Evolutionary conservation across 1,140 invertebrate species (phyloP).

Genomic region (Triops cancriformis): DNA sequence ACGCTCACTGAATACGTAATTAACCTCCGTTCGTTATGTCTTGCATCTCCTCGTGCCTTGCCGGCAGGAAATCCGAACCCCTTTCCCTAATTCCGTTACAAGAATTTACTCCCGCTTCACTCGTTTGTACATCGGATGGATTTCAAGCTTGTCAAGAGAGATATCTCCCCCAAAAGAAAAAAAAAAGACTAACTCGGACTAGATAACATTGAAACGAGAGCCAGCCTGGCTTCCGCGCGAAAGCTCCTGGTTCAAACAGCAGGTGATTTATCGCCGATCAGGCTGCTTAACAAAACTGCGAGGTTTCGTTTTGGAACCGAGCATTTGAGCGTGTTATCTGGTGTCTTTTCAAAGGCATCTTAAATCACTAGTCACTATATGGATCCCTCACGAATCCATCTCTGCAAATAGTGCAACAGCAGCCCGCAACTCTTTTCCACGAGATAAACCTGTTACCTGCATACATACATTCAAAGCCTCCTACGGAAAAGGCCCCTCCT

Average conservation of each 20-base stretch:
- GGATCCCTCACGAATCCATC: conserved; percentile 4
- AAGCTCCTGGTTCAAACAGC: background rate
- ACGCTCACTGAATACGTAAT: background rate
- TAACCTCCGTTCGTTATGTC: conserved; percentile 5
- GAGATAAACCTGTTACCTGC: conserved; percentile 4
- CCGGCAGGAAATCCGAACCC: background rate
- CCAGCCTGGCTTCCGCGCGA: background rate
- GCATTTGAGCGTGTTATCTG: background rate
- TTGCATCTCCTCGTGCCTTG: background rate
- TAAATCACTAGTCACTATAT: background rate
- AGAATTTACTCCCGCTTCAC: background rate
- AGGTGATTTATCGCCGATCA: background rate
- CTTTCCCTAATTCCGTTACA: background rate
- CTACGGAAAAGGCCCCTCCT: background rate
- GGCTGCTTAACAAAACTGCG: background rate
- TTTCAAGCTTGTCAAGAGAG: background rate
- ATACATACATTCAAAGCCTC: background rate
- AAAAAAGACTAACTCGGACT: background rate
- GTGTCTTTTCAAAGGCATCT: conserved; percentile 4
- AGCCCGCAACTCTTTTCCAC: background rate
- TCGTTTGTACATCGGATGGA: conserved; percentile 1
- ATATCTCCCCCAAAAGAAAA: background rate
- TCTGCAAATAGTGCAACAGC: background rate
- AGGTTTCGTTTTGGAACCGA: background rate
- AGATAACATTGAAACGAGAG: background rate